Evolutionary conservation across 2,797 vertebrate species (phyloP).

Genomic region (Vespertilio murinus): DNA sequence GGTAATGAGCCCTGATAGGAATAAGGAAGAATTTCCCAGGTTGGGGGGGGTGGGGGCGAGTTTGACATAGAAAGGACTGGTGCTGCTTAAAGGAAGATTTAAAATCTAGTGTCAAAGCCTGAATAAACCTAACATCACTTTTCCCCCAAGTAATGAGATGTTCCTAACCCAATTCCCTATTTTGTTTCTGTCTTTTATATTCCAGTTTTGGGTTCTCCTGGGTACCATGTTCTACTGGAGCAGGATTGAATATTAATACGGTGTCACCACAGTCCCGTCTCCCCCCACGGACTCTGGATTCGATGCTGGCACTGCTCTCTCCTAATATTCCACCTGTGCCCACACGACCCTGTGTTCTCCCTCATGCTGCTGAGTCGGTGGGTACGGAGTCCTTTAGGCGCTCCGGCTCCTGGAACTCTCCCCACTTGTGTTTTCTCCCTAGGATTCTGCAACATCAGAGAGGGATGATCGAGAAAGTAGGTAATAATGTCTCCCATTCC

Average conservation of each 20-base stretch:
- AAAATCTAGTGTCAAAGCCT: constrained; percentile 1
- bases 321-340: background rate
- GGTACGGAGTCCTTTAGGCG: background rate
- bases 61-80: background rate
- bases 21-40: background rate
- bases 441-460: background rate
- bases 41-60: background rate
- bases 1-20: background rate
- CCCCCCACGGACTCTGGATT: constrained; percentile 34
- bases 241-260: constrained; percentile 81
- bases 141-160: background rate
- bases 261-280: background rate
- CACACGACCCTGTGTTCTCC: fast-evolving
- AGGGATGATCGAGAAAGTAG: background rate
- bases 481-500: background rate
- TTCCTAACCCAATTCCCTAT: background rate
- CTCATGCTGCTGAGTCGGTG: background rate
- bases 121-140: background rate
- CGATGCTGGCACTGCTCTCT: background rate
- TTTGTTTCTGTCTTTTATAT: background rate
- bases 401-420: background rate
- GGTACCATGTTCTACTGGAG: constrained; percentile 89
- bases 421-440: background rate
- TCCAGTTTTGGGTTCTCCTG: constrained; percentile 87
- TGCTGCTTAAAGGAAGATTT: background rate